phyloP scores from a whole-genome alignment of 1,140 invertebrate genomes.

The Probaryconus sp. region DNA sequence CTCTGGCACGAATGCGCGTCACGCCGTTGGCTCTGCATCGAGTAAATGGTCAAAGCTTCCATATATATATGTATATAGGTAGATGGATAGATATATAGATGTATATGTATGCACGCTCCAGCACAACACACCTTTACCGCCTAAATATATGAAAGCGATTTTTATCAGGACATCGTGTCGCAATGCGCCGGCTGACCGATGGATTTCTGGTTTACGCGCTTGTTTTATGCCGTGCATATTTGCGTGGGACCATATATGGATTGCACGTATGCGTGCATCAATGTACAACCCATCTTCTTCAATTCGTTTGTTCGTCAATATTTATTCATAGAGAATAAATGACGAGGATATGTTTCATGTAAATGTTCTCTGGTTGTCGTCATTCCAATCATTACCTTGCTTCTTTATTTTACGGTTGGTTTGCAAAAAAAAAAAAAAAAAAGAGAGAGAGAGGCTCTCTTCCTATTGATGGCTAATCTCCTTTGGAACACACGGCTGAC shows the following conservation, averaged over 20 bases:
- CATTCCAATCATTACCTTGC: too few relatives aligned
- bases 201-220: constrained; percentile 43
- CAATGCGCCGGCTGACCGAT: constrained; percentile 50
- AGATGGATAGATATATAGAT: too few relatives aligned
- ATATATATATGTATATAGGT: too few relatives aligned
- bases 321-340: constrained; percentile 44
- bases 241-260: neutral
- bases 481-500: neutral
- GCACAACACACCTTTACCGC: neutral
- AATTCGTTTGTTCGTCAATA: constrained; percentile 43
- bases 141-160: constrained; percentile 45
- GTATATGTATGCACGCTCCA: neutral
- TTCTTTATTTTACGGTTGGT: too few relatives aligned
- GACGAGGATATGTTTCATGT: constrained; percentile 16
- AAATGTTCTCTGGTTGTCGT: too few relatives aligned
- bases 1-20: constrained; percentile 43
- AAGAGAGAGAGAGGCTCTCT: too few relatives aligned
- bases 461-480: too few relatives aligned
- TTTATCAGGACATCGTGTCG: constrained; percentile 45
- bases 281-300: constrained; percentile 23
- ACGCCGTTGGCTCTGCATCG: constrained; percentile 27
- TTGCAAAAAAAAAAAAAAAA: too few relatives aligned
- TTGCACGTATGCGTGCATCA: constrained; percentile 4
- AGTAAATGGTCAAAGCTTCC: constrained; percentile 32
- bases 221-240: constrained; percentile 47